phyloP scores from a whole-genome alignment of 2,113 vertebrate species.

The Percopsis transmontana region DNA sequence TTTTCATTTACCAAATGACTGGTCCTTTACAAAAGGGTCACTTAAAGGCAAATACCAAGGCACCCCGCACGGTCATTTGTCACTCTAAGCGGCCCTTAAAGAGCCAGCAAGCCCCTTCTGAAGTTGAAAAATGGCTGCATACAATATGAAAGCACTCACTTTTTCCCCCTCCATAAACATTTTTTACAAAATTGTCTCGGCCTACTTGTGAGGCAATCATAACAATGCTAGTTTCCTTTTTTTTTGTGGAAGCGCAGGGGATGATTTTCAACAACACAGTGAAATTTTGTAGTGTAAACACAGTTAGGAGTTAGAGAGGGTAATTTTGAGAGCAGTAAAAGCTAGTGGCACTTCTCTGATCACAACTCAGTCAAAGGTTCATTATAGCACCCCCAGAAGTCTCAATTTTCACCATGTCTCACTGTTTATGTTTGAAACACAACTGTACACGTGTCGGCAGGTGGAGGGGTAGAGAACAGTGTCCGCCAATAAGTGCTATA shows the following conservation, averaged over 20 bases:
- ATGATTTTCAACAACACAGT: constrained; percentile 12
- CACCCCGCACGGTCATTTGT: constrained; percentile 11
- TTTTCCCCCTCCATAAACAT: constrained; percentile 1
- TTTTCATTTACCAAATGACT: constrained; percentile 23
- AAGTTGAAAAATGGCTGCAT: neutral
- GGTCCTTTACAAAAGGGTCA: constrained; percentile 8
- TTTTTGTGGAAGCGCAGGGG: constrained; percentile 26
- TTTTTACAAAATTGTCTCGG: neutral
- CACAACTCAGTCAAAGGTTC: too few species aligned
- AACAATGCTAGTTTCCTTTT: constrained; percentile 35
- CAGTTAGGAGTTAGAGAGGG: constrained; percentile 16
- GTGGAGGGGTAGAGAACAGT: too few species aligned
- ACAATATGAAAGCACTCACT: constrained; percentile 6
- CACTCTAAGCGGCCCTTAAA: constrained; percentile 18
- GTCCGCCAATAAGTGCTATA: too few species aligned
- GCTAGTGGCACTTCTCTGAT: neutral
- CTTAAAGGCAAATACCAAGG: constrained; percentile 4
- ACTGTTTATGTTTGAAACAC: too few species aligned
- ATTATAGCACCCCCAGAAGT: too few species aligned
- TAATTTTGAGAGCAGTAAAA: neutral
- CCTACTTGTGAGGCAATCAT: constrained; percentile 4
- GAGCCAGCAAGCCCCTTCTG: neutral
- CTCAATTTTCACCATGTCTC: too few species aligned
- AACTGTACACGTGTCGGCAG: too few species aligned
- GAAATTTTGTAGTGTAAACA: constrained; percentile 23